Base-by-base conservation (phyloP, 2,888 invertebrate species). In the Dascillus cervinus region DNA sequence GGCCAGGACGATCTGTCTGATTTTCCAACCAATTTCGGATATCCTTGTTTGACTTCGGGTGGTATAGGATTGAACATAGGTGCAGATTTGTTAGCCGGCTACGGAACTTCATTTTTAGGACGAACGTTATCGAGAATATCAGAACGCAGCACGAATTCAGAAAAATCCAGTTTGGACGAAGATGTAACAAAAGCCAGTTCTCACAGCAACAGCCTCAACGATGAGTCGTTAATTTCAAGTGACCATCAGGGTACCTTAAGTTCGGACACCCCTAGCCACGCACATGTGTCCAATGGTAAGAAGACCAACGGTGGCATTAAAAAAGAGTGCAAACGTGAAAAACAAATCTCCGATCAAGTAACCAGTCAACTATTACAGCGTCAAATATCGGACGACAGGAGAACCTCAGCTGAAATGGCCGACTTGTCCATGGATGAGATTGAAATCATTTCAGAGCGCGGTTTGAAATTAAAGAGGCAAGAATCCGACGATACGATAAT, bases 161-260 rank as follows among this genome's bases (percentile, higher is more conserved):
- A 88, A 58, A 88, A 88, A 60, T 84, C 85, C 2, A 87, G 87
- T 53, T 80, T 85, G 39, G 79, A 87, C 51, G 87, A 87, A 58
- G 87, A 88, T 65, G 83, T 85, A 0, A 87, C 87, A 14, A 88
- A 87, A 62, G 86, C 82, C 3, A 85, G 85, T 39, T 85, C 86
- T 2, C 77, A 85, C 39, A 86, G 86, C 2, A 83, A 85, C 34
- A 87, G 87, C 58, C 74, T 86, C 42, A 85, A 86, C 47, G 88
- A 88, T 57, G 87, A 87, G 58, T 86, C 86, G 0, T 67, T 84
- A 15, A 79, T 82, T 39, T 87, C 87, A 0, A 87, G 85, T 52
- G 87, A 88, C 61, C 86, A 83, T 53, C 87, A 87, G 60, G 84
- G 82, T 8, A 87, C 87, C 56, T 67, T 87, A 13, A 87, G 87